Evolutionary conservation across 2,888 invertebrate genomes (phyloP).

Genomic region (Chrysodeixis includens): DNA sequence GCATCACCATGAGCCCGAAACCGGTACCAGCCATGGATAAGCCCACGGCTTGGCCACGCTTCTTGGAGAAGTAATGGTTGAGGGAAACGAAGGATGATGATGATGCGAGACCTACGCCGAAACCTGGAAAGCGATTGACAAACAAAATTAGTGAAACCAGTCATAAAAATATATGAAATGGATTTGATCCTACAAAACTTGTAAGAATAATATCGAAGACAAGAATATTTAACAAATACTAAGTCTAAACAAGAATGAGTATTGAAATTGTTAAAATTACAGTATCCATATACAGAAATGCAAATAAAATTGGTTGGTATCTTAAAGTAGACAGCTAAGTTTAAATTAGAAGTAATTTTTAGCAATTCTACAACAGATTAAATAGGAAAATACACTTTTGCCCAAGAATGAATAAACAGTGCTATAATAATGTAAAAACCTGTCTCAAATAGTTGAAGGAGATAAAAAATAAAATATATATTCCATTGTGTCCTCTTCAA

Average conservation of each 20-base stretch:
- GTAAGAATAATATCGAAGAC: no score
- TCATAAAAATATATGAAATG: no score
- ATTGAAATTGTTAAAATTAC: no score
- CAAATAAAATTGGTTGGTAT: not conserved
- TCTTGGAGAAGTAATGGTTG: constrained; percentile 93
- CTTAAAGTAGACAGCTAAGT: no score
- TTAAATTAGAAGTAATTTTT: no score
- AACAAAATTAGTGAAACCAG: not conserved
- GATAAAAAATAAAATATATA: not conserved
- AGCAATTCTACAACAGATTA: no score
- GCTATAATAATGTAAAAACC: not conserved
- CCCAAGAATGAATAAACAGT: not conserved
- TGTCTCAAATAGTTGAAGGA: not conserved
- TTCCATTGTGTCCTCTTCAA: not conserved
- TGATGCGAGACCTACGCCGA: constrained; percentile 93
- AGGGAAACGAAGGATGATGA: constrained; percentile 94
- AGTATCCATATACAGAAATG: no score
- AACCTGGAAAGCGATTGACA: constrained; percentile 84
- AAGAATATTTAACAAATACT: no score
- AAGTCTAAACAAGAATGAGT: no score
- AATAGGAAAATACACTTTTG: no score
- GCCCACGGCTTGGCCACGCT: constrained; percentile 94
- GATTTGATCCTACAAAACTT: no score
- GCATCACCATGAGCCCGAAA: constrained; percentile 94
- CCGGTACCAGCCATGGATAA: constrained; percentile 94